A percentile compares a stretch with the other conserved stretches of the same genome.
Evolutionary conservation across 2,113 vertebrate species (phyloP).

Genomic region (Columbina picui): DNA sequence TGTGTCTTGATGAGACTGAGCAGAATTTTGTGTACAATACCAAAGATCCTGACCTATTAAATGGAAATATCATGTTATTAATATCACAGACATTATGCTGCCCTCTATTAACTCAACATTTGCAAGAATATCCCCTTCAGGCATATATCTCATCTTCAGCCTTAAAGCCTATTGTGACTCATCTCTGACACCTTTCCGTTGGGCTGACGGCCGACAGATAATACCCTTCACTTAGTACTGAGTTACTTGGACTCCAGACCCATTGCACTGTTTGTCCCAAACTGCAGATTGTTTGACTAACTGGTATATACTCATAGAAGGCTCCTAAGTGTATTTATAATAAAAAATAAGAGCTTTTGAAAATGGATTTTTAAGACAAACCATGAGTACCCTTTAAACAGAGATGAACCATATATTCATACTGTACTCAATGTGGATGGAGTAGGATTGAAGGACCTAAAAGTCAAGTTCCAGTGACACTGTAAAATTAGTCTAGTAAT

Average conservation of each 20-base stretch:
- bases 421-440: background rate
- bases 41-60: background rate
- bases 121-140: background rate
- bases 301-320: background rate
- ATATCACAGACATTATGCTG: background rate
- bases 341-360: background rate
- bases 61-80: background rate
- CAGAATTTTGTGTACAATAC: background rate
- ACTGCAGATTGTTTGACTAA: background rate
- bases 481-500: background rate
- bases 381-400: background rate
- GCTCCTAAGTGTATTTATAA: background rate
- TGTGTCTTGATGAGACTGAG: background rate
- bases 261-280: background rate
- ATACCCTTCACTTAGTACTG: background rate
- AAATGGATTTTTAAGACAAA: background rate
- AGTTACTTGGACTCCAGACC: background rate
- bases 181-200: background rate
- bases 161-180: background rate
- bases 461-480: background rate
- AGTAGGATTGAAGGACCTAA: background rate
- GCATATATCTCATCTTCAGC: background rate
- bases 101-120: background rate
- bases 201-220: background rate
- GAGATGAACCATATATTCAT: background rate